Conservation (phyloP, 2,797 vertebrate genomes). For the Macropodus opercularis region DNA sequence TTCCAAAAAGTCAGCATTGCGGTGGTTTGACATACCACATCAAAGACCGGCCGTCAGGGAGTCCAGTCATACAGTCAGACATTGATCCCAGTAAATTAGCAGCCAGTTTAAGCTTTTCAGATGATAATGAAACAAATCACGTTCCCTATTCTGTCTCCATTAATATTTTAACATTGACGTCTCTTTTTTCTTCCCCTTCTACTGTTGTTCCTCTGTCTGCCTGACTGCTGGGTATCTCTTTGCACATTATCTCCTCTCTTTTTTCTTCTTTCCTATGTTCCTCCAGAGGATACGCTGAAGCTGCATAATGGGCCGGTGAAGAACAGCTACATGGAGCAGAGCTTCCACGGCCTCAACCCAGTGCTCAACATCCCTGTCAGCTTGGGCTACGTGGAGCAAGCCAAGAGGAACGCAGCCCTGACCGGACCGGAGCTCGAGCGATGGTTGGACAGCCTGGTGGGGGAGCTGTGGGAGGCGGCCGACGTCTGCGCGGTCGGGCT, state of each 20-base stretch:
- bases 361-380: slow-evolving; percentile 92
- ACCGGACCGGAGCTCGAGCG: slow-evolving; percentile 85
- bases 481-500: slow-evolving; percentile 88
- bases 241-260: slow-evolving; percentile 11
- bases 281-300: slow-evolving; percentile 88
- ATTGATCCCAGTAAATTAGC: slow-evolving; percentile 49
- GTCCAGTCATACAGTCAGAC: slow-evolving; percentile 23
- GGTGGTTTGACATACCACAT: slow-evolving; percentile 41
- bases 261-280: slow-evolving; percentile 6
- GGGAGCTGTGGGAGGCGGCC: slow-evolving; percentile 89
- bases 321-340: slow-evolving; percentile 98
- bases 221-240: slow-evolving; percentile 21
- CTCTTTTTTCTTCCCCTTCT: slow-evolving; percentile 6
- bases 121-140: slow-evolving; percentile 29
- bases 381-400: slow-evolving; percentile 86
- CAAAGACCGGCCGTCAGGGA: slow-evolving; percentile 25
- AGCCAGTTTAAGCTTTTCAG: slow-evolving; percentile 22
- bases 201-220: background rate
- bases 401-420: slow-evolving; percentile 86
- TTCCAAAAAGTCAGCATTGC: slow-evolving; percentile 43
- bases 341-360: slow-evolving; percentile 95
- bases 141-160: slow-evolving; percentile 33
- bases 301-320: slow-evolving; percentile 90
- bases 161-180: slow-evolving; percentile 29
- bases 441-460: slow-evolving; percentile 91